Evolutionary conservation across 2,797 vertebrate genomes (phyloP), one percentile per base, ranked within the genome.

Genomic region (Clarias platycephalus): DNA sequence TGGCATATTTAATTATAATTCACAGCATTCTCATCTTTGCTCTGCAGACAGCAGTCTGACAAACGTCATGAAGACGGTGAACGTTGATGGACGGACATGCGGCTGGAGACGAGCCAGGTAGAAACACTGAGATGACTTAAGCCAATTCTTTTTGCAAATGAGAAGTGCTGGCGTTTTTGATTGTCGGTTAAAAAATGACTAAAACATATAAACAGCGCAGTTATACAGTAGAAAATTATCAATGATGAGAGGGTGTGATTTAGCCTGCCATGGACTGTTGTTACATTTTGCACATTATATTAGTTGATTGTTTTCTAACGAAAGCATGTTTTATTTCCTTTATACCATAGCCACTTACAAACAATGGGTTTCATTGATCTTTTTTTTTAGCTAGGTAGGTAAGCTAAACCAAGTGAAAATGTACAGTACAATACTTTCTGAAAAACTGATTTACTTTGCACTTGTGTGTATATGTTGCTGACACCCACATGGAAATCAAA

Each of bases 1-100:
- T 84, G 87, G 83, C 88, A 89, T 75, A 87, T 89, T 90, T 89
- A 86, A 91, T 91, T 91, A 90, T 84, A 85, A 87, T 90, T 89
- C 83, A 85, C 89, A 82, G 84, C 82, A 81, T 68, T 85, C 78
- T 76, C 67, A 53, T 49, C 80, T 76, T 82, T 77, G 79, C 86
- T 84, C 82, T 75, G 70, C 40, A 72, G 76, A 64, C 74, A 18
- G 83, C 40, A 34, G 76, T 64, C 82, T 63, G 76, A 37, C 15
- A 34, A 28, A 79, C 76, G 22, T 68, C 86, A 85, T 67, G 8
- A 84, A 72, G 64, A 84, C 55, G 31, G 84, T 78, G 85, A 37
- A 84, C 64, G 49, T 81, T 78, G 85, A 49, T 63, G 83, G 86
- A 88, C 86, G 87, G 86, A 89, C 86, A 85, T 28, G 34, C 12